Evolutionary conservation across 2,797 vertebrate genomes (phyloP).

Genomic region (Australoheros facetus): DNA sequence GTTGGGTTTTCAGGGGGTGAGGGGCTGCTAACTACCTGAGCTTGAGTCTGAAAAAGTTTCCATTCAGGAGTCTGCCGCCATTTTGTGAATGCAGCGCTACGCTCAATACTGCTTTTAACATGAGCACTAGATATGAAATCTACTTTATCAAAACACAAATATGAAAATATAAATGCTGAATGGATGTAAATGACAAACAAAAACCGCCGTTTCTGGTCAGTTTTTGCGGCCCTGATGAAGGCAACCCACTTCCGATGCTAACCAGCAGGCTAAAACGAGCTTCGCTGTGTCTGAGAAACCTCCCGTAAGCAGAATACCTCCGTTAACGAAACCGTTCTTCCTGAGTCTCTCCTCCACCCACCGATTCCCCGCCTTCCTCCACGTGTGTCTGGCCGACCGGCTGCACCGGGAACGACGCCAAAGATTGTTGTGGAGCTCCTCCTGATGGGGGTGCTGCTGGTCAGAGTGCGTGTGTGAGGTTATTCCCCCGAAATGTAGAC

Average conservation of each 20-base stretch:
- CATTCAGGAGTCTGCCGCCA: background rate
- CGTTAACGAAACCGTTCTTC: conserved; percentile 70
- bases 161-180: background rate
- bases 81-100: background rate
- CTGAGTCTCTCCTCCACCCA: conserved; percentile 44
- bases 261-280: background rate
- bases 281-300: conserved; percentile 41
- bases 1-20: background rate
- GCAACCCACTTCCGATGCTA: background rate
- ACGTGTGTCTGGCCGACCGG: conserved; percentile 50
- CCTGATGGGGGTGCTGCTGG: conserved; percentile 63
- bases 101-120: background rate
- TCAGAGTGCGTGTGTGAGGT: conserved; percentile 26
- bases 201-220: background rate
- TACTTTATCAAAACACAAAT: background rate
- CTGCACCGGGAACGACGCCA: conserved; percentile 73
- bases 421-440: conserved; percentile 76
- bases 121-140: background rate
- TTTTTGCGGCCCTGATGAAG: background rate
- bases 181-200: background rate
- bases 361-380: conserved; percentile 7
- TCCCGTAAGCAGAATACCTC: conserved; percentile 70
- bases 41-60: no score
- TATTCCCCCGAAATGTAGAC: conserved; percentile 36
- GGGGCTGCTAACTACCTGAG: background rate